phyloP scores from a whole-genome alignment of 2,797 vertebrate genomes.

The Labroides dimidiatus region DNA sequence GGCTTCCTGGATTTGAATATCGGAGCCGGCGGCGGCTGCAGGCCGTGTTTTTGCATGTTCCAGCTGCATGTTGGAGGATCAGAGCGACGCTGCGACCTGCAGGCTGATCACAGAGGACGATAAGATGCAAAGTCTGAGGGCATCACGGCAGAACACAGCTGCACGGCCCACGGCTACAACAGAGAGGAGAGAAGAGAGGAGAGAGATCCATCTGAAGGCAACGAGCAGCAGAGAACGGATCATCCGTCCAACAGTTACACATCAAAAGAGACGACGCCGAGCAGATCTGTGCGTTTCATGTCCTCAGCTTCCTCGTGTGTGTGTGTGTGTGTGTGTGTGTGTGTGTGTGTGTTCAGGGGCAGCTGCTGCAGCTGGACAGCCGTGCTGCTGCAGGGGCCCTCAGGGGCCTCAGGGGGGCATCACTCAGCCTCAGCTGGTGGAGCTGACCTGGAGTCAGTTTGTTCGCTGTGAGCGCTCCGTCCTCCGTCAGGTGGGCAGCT shows the following conservation, averaged over 20 bases:
- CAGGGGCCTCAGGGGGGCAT: neutral
- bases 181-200: too few species aligned
- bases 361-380: neutral
- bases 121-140: constrained; percentile 31
- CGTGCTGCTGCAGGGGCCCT: neutral
- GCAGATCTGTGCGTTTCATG: too few species aligned
- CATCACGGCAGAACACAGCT: neutral
- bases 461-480: neutral
- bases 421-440: neutral
- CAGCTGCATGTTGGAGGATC: constrained; percentile 7
- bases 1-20: neutral
- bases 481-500: neutral
- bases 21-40: neutral
- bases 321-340: neutral
- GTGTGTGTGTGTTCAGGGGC: neutral
- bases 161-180: neutral
- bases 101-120: neutral
- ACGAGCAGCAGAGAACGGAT: too few species aligned
- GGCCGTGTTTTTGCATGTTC: constrained; percentile 12
- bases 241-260: neutral
- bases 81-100: neutral
- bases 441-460: neutral
- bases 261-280: neutral
- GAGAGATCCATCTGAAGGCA: too few species aligned
- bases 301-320: too few species aligned